These are phyloP conservation scores for Acrocyrtus sp. DNA, from an alignment of 2,888 invertebrate genomes.

Conservation along the genomic window DNA sequence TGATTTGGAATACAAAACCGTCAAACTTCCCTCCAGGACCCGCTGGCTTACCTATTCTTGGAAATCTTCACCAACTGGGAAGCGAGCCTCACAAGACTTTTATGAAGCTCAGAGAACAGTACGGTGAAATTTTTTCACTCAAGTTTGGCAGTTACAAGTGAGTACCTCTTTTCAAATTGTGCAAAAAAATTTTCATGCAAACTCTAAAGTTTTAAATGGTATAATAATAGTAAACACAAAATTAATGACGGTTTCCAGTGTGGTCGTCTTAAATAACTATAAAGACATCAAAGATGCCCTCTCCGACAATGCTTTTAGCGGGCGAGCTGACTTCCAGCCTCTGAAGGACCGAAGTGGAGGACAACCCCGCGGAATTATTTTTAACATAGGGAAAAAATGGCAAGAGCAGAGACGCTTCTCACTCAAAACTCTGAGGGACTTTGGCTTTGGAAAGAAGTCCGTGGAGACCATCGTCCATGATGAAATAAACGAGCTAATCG, in stretches of 20 bases:
- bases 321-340: constrained; percentile 36
- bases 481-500: constrained; percentile 43
- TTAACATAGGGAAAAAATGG: constrained; percentile 38
- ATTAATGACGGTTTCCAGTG: constrained; percentile 15
- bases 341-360: constrained; percentile 44
- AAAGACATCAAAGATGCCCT: constrained; percentile 55
- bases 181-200: not conserved
- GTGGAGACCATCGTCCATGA: constrained; percentile 39
- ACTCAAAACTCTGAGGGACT: constrained; percentile 50
- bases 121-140: constrained; percentile 36
- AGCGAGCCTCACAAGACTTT: constrained; percentile 40
- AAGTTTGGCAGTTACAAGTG: constrained; percentile 27
- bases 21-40: constrained; percentile 45
- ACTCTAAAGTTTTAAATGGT: not conserved
- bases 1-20: constrained; percentile 12
- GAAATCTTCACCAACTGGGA: constrained; percentile 40
- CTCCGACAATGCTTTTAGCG: constrained; percentile 43
- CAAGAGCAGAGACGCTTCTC: constrained; percentile 50
- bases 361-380: constrained; percentile 50
- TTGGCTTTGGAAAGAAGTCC: constrained; percentile 52
- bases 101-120: constrained; percentile 30
- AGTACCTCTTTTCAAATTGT: not conserved
- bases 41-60: constrained; percentile 26
- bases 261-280: constrained; percentile 53
- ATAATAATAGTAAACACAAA: not conserved